These are phyloP conservation scores for Heliothis peltigera DNA, from an alignment of 2,888 invertebrate genomes.

Conservation along the genomic window DNA sequence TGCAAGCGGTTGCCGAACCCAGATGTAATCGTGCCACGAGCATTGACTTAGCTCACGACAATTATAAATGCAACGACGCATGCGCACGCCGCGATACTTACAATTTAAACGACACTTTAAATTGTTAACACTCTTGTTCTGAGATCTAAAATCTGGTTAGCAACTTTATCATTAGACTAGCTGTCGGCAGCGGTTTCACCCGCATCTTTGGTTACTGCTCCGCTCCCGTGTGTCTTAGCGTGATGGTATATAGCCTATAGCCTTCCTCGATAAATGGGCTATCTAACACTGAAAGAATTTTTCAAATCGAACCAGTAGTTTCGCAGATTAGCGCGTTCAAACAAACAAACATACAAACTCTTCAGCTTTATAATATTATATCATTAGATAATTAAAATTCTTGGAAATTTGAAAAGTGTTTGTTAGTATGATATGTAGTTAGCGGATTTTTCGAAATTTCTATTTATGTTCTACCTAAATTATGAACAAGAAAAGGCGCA, in stretches of 20 bases:
- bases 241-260: too few relatives aligned
- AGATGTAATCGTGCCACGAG: constrained; percentile 61
- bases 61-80: constrained; percentile 12
- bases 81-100: neutral
- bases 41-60: constrained; percentile 29
- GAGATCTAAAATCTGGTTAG: neutral
- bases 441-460: constrained; percentile 25
- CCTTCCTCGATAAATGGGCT: too few relatives aligned
- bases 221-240: too few relatives aligned
- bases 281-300: too few relatives aligned
- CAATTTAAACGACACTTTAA: constrained; percentile 8
- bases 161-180: constrained; percentile 13
- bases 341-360: too few relatives aligned
- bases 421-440: constrained; percentile 21
- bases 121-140: constrained; percentile 2
- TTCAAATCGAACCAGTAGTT: too few relatives aligned
- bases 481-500: constrained; percentile 41
- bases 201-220: too few relatives aligned
- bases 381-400: constrained; percentile 41
- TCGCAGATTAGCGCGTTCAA: too few relatives aligned
- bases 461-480: constrained; percentile 46
- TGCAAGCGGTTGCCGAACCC: constrained; percentile 66
- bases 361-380: too few relatives aligned
- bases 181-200: too few relatives aligned
- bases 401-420: constrained; percentile 6